Percentiles rank a stretch among this genome's conserved stretches.
Evolutionary conservation across 2,113 vertebrate species (phyloP).

Genomic region (Marmota flaviventris): DNA sequence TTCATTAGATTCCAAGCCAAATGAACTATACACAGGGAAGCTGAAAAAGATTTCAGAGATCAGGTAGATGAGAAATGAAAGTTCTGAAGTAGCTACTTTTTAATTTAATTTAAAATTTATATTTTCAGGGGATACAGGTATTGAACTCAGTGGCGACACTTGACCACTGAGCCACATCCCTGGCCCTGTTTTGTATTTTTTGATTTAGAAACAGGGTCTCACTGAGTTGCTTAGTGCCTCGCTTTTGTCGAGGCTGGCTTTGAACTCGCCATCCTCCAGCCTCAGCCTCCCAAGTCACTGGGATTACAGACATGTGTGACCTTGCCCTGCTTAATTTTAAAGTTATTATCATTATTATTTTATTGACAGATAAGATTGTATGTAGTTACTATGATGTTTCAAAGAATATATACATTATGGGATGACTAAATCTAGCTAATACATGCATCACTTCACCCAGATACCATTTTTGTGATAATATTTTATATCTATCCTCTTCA

Average conservation of each 20-base stretch:
- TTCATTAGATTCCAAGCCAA: slow-evolving; percentile 53
- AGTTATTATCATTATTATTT: neutral
- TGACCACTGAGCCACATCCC: too few relatives aligned
- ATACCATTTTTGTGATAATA: neutral
- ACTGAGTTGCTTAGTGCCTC: too few relatives aligned
- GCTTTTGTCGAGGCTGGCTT: too few relatives aligned
- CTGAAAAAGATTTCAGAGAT: neutral
- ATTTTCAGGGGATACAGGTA: too few relatives aligned
- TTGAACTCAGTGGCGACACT: too few relatives aligned
- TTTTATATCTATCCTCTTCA: neutral
- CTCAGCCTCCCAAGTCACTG: too few relatives aligned
- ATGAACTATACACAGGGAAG: neutral
- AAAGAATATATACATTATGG: neutral
- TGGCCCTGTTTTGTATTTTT: too few relatives aligned
- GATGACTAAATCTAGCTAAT: neutral
- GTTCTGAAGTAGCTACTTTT: neutral
- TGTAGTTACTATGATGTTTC: neutral
- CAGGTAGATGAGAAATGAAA: neutral
- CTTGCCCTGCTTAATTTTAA: neutral
- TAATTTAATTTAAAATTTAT: too few relatives aligned
- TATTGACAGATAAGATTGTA: neutral
- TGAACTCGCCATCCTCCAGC: too few relatives aligned
- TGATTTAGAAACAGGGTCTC: too few relatives aligned
- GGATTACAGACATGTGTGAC: too few relatives aligned
- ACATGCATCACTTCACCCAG: neutral